A percentile compares a stretch with the other conserved stretches of the same genome.
These are phyloP conservation scores for sheep (Ovis aries) DNA, from an alignment of 2,113 vertebrate species.

Conservation along the genomic window ARS-UI_Ramb_v3.0 NC_056069.1:5159001-5159500, in stretches of 20 bases:
- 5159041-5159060: constrained; percentile 36
- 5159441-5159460: not conserved
- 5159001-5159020: constrained; percentile 70
- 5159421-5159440: not conserved
- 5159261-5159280: not conserved
- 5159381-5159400: not conserved
- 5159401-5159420: not conserved
- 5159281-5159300: not conserved
- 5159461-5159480: not conserved
- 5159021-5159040: constrained; percentile 62
- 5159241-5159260: not conserved
- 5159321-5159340: not conserved
- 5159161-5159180: constrained; percentile 59
- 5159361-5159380: not conserved
- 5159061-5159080: not conserved
- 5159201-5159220: rapidly evolving
- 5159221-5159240: not conserved
- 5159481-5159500: not conserved
- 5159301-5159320: not conserved
- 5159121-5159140: constrained; percentile 65
- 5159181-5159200: constrained; percentile 63
- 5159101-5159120: not conserved
- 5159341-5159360: not conserved
- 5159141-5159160: constrained; percentile 69
- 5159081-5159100: not conserved